Conservation (phyloP, 2,113 vertebrate genomes). For the Chlorodrepanis virens region DNA sequence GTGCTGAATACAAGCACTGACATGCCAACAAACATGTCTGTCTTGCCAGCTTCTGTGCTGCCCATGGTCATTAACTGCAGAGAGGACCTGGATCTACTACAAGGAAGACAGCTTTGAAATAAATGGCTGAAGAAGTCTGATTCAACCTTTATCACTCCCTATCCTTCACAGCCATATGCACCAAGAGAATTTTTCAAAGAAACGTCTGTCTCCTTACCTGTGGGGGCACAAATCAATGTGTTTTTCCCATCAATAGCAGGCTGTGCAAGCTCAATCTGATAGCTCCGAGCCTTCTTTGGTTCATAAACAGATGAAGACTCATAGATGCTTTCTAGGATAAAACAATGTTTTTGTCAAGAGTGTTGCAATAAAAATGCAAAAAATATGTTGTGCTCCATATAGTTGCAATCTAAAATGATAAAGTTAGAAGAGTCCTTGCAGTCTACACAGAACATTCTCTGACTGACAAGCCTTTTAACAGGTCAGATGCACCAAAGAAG, state of each 20-base stretch:
- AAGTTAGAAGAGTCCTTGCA: neutral
- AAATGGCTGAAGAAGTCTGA: neutral
- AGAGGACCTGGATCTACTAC: neutral
- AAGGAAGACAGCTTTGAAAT: neutral
- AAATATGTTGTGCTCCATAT: neutral
- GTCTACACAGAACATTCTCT: neutral
- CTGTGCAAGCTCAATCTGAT: constrained; percentile 71
- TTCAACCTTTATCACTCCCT: neutral
- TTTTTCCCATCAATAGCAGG: constrained; percentile 73
- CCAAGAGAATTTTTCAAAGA: neutral
- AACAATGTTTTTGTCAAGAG: neutral
- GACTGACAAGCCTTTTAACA: neutral
- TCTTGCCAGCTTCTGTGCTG: neutral
- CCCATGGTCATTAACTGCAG: neutral
- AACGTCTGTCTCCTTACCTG: constrained; percentile 54
- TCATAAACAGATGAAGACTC: neutral
- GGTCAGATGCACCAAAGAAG: neutral
- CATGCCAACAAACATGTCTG: rapidly evolving
- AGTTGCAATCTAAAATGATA: neutral
- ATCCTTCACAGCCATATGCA: neutral
- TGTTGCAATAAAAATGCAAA: neutral
- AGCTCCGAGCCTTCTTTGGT: constrained; percentile 37
- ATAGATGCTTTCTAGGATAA: neutral
- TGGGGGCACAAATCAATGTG: constrained; percentile 76
- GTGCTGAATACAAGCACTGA: neutral